A percentile compares a stretch with the other conserved stretches of the same genome.
These are phyloP conservation scores for Entomobrya proxima DNA, from an alignment of 2,888 invertebrate genomes.

Conservation along the genomic window DNA sequence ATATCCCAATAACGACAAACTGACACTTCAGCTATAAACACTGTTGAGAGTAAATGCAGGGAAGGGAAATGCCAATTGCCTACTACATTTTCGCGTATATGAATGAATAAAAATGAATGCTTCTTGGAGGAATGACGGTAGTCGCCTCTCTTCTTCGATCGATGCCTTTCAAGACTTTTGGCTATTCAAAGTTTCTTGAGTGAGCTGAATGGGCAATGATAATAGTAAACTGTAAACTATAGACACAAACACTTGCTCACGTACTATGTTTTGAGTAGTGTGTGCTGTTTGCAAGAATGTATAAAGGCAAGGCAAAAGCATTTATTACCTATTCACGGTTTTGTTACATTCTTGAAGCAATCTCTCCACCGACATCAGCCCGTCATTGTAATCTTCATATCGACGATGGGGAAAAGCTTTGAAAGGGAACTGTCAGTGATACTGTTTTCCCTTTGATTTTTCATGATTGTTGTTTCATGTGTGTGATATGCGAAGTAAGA, in stretches of 20 bases:
- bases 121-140: neutral
- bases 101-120: constrained; percentile 19
- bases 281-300: neutral
- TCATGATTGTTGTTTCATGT: neutral
- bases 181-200: neutral
- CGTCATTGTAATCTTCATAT: constrained; percentile 16
- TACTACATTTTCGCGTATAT: neutral
- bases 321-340: neutral
- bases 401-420: neutral
- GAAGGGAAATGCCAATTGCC: constrained; percentile 30
- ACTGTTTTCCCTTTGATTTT: constrained; percentile 36
- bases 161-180: neutral
- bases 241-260: neutral
- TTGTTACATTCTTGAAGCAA: neutral
- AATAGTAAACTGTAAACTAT: no score
- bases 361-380: constrained; percentile 8
- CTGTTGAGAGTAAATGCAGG: neutral
- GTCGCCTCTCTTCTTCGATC: neutral
- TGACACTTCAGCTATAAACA: constrained; percentile 43
- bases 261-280: neutral
- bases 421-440: constrained; percentile 30
- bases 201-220: neutral
- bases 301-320: neutral
- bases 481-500: constrained; percentile 7
- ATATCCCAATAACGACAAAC: constrained; percentile 11